Conservation (phyloP, 2,888 invertebrate genomes). For the Protula sp. region DNA sequence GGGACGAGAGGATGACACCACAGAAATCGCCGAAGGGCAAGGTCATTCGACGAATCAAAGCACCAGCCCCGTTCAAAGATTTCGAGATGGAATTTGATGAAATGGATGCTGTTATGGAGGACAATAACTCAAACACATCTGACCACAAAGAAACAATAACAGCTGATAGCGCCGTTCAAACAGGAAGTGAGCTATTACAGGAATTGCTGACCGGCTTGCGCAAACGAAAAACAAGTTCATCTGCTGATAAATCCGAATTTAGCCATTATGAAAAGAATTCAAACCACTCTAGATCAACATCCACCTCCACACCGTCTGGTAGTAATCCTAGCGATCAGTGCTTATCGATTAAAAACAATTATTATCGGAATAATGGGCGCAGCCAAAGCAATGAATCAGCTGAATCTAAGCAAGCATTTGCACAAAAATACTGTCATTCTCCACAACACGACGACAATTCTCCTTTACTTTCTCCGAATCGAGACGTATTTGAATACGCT, state of each 20-base stretch:
- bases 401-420: no score
- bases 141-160: no score
- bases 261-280: no score
- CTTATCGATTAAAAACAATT: not conserved
- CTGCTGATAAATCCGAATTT: no score
- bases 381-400: no score
- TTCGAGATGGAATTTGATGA: not conserved
- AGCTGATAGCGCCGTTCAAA: not conserved
- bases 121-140: not conserved
- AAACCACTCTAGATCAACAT: not conserved
- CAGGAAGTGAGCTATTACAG: not conserved
- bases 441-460: not conserved
- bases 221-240: not conserved
- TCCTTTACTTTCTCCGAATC: not conserved
- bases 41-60: not conserved
- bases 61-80: not conserved
- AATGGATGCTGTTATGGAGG: not conserved
- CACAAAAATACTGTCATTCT: no score
- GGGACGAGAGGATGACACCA: no score
- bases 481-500: not conserved
- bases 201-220: not conserved
- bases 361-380: no score
- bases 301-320: not conserved
- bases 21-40: not conserved
- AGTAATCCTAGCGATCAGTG: not conserved